Base-by-base conservation (phyloP, 2,797 vertebrate species). In the Paratrypauchen microcephalus region DNA sequence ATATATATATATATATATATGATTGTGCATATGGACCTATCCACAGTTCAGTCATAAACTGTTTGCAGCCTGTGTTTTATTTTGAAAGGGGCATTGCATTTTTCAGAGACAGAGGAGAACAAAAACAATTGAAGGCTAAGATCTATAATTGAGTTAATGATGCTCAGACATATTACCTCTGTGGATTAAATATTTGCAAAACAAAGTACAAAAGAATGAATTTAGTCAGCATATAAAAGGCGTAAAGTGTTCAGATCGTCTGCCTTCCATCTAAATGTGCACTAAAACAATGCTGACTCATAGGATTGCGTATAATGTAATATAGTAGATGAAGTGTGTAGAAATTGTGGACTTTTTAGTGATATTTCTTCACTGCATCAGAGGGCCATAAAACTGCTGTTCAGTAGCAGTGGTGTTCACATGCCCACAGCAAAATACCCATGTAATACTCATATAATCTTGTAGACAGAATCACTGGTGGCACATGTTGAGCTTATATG, bases 101-200 rank as follows among this genome's bases (percentile, higher is more conserved):
- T 36, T 23, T 63, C 18, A 16, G n/a, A 16, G n/a, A 19, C 23
- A 30, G 1, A 55, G 62, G 12, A 47, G 8, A 66, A 68, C 28
- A 30, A 70, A 65, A 79, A 75, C 69, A 75, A 69, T 63, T 45
- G 24, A 59, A 52, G 47, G 67, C 54, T 54, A 41, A 59, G 64
- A 72, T 66, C 56, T 62, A 61, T 80, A 63, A 70, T 70, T 73
- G 72, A 61, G 74, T 72, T 55, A 81, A 77, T 71, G 68, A 69
- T 32, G 66, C 57, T 80, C 24, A 68, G 69, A 71, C 73, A 3
- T 62, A 71, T 72, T 65, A 73, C 61, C 23, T 36, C 70, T 74
- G 23, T 70, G 57, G 63, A 74, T 72, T 60, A 11, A 65, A 62
- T 70, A 72, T 73, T 64, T 80, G 57, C 21, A 30, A 16, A 69